Percentiles rank a stretch among this genome's conserved stretches.
Evolutionary conservation across 2,797 vertebrate species (phyloP).

Genomic region (Borostomias antarcticus): DNA sequence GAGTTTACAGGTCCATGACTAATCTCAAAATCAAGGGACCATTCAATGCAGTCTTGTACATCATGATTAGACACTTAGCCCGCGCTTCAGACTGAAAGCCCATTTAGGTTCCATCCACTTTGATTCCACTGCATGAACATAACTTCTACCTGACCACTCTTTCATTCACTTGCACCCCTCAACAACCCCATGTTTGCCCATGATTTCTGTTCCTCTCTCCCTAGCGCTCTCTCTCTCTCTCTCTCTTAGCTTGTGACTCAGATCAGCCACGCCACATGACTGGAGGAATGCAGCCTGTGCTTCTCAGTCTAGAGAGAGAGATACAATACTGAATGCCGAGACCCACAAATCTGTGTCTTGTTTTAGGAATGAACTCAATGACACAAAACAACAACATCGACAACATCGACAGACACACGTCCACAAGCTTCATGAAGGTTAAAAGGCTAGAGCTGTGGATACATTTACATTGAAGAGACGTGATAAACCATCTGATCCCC

Average conservation of each 20-base stretch:
- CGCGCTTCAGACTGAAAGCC: neutral
- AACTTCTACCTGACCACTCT: constrained; percentile 6
- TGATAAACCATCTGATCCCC: no score
- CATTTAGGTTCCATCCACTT: neutral
- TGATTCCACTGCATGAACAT: neutral
- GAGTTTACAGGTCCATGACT: neutral
- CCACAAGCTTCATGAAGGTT: no score
- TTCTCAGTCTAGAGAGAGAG: constrained; percentile 30
- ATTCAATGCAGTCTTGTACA: neutral
- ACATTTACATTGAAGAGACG: no score
- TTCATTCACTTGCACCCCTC: constrained; percentile 16
- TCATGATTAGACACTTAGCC: neutral
- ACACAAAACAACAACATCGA: neutral
- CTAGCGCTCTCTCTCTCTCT: constrained; percentile 4
- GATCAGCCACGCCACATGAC: constrained; percentile 76
- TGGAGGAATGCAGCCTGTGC: constrained; percentile 66
- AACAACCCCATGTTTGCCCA: no score
- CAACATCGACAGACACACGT: no score
- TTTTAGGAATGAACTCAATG: neutral
- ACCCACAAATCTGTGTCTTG: neutral
- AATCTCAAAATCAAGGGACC: neutral
- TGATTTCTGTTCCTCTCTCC: constrained; percentile 24
- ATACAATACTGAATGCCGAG: neutral
- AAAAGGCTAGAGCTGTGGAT: no score
- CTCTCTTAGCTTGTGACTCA: constrained; percentile 67